Conservation (phyloP, 2,113 vertebrate species). For the Saccopteryx leptura region DNA sequence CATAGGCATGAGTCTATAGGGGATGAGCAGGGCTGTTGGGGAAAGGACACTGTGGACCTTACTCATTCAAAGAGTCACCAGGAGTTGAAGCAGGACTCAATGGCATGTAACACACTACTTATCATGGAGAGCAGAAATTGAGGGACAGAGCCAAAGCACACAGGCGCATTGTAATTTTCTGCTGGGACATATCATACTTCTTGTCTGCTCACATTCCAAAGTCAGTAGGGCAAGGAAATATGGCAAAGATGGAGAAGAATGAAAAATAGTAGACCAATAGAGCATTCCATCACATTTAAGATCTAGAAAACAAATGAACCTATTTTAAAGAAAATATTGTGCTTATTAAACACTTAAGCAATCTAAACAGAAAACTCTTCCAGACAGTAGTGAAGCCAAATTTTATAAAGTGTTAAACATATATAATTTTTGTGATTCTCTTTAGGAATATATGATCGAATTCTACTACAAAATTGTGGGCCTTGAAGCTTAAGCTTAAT, state of each 20-base stretch:
- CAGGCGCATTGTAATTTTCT: neutral
- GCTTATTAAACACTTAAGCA: slow-evolving; percentile 13
- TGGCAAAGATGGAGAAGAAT: neutral
- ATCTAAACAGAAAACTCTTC: slow-evolving; percentile 38
- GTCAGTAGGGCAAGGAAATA: neutral
- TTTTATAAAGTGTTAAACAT: slow-evolving; percentile 5
- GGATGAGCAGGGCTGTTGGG: neutral
- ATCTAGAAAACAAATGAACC: neutral
- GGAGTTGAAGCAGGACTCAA: neutral
- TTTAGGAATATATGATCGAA: slow-evolving; percentile 37
- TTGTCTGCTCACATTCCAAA: neutral
- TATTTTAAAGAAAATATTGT: slow-evolving; percentile 48
- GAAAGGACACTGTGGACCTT: neutral
- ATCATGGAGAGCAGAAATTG: neutral
- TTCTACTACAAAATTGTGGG: neutral
- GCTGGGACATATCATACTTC: neutral
- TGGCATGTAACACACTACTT: neutral
- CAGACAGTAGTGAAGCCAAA: neutral
- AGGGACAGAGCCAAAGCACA: neutral
- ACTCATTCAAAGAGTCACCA: neutral
- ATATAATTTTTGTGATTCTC: neutral
- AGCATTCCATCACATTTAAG: neutral
- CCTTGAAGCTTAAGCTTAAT: slow-evolving; percentile 36
- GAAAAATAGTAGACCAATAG: neutral
- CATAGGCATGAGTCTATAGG: neutral